Evolutionary conservation across 2,113 vertebrate species (phyloP), one percentile per base, ranked within the genome.

Genomic region (Pungitius pungitius): DNA sequence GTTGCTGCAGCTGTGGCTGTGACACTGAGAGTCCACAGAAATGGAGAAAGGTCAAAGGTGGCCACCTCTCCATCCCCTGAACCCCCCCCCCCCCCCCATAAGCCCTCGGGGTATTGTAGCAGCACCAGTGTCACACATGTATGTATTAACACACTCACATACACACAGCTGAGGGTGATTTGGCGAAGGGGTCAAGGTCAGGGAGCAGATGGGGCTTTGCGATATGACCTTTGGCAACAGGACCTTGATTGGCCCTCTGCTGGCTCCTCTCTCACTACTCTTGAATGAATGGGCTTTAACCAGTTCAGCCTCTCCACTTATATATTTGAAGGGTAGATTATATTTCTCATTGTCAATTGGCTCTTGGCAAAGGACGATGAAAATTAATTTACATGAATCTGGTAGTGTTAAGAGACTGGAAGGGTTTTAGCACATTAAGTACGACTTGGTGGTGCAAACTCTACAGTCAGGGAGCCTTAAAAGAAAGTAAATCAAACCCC

Each of bases 161-260:
- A 30, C 74, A 77, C 82, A 84, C 89, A 93, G 89, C 92, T 92
- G 88, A 84, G 83, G 71, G 63, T 88, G 81, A 90, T 90, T 90
- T 68, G 73, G 73, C 15, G 6, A 66, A 14, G 22, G 55, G 89
- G 90, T 91, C 90, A 91, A 89, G 90, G 90, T 92, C 89, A 90
- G 72, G 68, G 69, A 90, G 85, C 92, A 93, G 88, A 87, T 91
- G 88, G 84, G 75, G 62, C 59, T 78, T 73, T 75, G 43, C 33
- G 47, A 71, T 42, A 40, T 63, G 75, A 86, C 79, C 82, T 87
- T 73, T 66, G 15, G 85, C 85, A 85, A 78, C 82, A 78, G 84
- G 63, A 61, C 58, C 59, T 81, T 82, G 67, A 78, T 90, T 84
- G 64, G 60, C 22, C 8, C 62, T 77, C 59, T 63, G 51, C 37